These are phyloP conservation scores for Calephelis nemesis DNA, from an alignment of 1,140 invertebrate genomes.

Conservation along the genomic window DNA sequence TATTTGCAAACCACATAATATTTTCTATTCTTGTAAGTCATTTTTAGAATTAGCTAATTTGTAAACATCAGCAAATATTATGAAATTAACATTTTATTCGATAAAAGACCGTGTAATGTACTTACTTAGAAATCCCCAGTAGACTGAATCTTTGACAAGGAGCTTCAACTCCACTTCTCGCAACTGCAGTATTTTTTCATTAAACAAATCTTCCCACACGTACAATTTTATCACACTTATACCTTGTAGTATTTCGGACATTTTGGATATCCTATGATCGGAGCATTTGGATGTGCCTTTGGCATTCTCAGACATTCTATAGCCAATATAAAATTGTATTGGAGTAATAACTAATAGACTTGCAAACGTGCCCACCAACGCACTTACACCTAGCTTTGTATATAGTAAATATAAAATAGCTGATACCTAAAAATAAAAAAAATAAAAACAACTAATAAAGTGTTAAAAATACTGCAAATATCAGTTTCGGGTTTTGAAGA, in stretches of 20 bases:
- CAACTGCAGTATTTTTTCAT: conserved; percentile 82
- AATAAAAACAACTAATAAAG: not conserved
- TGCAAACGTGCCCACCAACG: conserved; percentile 86
- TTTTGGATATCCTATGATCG: conserved; percentile 87
- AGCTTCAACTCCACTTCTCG: conserved; percentile 86
- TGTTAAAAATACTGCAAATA: not conserved
- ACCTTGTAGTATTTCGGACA: conserved; percentile 89
- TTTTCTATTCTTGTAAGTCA: no score
- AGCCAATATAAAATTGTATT: conserved; percentile 86
- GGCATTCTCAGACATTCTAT: conserved; percentile 85
- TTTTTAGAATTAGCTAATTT: no score
- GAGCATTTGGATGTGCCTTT: conserved; percentile 84
- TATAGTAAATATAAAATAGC: conserved; percentile 88
- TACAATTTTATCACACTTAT: conserved; percentile 91
- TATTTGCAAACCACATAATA: no score
- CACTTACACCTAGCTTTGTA: conserved; percentile 87
- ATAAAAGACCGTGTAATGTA: conserved; percentile 20
- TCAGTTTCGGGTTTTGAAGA: not conserved
- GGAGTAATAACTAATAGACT: conserved; percentile 86
- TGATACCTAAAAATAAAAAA: conserved; percentile 81
- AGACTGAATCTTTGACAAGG: conserved; percentile 86
- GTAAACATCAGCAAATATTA: no score
- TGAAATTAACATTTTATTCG: no score
- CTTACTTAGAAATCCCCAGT: conserved; percentile 87
- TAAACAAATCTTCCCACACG: conserved; percentile 89